phyloP scores from a whole-genome alignment of 2,888 invertebrate genomes.

The Gnatocerus cornutus region DNA sequence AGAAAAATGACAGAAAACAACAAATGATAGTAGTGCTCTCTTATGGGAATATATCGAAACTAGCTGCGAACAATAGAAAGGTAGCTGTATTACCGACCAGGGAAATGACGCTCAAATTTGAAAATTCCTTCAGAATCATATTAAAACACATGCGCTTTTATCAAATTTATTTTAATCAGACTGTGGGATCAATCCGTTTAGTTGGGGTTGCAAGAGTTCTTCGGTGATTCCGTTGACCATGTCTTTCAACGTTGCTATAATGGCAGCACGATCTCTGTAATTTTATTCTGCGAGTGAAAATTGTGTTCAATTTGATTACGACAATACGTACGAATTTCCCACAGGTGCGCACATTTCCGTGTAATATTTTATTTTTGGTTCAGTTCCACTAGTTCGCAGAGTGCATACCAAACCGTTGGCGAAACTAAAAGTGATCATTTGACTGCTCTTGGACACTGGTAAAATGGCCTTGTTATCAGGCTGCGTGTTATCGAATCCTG shows the following conservation, averaged over 20 bases:
- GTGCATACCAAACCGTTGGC: constrained; percentile 90
- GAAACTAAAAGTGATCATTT: constrained; percentile 98
- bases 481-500: constrained; percentile 86
- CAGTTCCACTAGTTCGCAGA: constrained; percentile 96
- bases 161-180: constrained; percentile 33
- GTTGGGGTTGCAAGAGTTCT: constrained; percentile 86
- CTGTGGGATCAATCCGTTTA: constrained; percentile 76
- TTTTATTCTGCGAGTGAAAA: not conserved
- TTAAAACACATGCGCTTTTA: not conserved
- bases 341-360: constrained; percentile 88
- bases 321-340: constrained; percentile 71
- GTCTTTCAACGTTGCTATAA: constrained; percentile 77
- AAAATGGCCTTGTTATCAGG: constrained; percentile 80
- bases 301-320: constrained; percentile 6
- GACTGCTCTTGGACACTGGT: constrained; percentile 78
- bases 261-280: constrained; percentile 78
- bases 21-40: constrained; percentile 4
- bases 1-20: constrained; percentile 41
- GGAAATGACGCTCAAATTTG: too few species aligned
- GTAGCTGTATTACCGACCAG: constrained; percentile 4
- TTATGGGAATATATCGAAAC: too few species aligned
- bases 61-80: not conserved
- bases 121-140: too few species aligned
- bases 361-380: constrained; percentile 99
- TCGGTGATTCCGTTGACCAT: constrained; percentile 86